Percentiles rank a stretch among this genome's conserved stretches.
Conservation (phyloP, 2,888 invertebrate genomes). For the Idaea dimidiata region DNA sequence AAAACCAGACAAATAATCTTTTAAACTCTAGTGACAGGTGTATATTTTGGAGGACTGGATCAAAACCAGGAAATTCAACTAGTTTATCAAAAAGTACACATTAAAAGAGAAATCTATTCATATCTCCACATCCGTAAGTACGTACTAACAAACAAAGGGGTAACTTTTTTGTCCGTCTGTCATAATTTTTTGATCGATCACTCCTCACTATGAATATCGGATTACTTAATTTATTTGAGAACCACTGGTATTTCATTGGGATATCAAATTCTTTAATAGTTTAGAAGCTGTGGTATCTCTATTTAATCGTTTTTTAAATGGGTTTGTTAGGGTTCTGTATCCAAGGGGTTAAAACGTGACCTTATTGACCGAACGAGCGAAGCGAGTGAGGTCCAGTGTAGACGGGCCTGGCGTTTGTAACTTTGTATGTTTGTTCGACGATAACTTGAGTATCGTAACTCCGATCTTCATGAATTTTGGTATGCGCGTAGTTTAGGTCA, state of each 20-base stretch:
- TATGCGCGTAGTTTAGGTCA: too few species aligned
- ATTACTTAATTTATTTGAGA: constrained; percentile 74
- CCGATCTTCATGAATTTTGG: too few species aligned
- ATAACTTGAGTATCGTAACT: too few species aligned
- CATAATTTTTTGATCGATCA: constrained; percentile 72
- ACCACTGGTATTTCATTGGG: constrained; percentile 54
- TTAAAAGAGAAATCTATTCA: constrained; percentile 3
- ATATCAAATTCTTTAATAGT: constrained; percentile 28
- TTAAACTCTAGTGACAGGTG: too few species aligned
- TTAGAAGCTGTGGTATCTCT: neutral
- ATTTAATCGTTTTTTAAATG: neutral
- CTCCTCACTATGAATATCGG: constrained; percentile 53
- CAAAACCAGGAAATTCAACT: neutral
- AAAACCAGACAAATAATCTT: neutral
- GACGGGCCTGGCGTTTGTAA: too few species aligned
- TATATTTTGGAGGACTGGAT: neutral
- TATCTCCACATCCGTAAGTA: neutral
- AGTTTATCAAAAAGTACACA: neutral
- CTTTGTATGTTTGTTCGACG: too few species aligned
- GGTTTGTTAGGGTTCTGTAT: too few species aligned
- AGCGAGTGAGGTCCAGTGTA: too few species aligned
- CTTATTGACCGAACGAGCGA: too few species aligned
- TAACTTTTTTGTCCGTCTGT: constrained; percentile 57
- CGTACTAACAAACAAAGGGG: constrained; percentile 35
- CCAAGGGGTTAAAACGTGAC: too few species aligned